Evolutionary conservation across 1,140 invertebrate species (phyloP).

Genomic region (Neodiprion virginianus): DNA sequence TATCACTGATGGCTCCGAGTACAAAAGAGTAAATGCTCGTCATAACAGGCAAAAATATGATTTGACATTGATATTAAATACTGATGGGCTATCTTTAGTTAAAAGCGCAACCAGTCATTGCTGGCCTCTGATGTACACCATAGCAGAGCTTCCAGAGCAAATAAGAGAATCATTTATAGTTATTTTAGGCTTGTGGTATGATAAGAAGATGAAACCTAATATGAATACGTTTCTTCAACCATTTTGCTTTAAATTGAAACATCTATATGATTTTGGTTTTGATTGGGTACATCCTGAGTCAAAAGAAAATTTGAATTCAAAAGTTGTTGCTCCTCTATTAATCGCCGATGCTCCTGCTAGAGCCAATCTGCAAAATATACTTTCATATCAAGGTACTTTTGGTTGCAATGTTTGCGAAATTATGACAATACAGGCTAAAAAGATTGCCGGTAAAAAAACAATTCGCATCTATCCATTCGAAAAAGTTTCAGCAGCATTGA

Average conservation of each 20-base stretch:
- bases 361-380: constrained; percentile 38
- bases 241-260: constrained; percentile 28
- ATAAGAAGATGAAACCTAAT: background rate
- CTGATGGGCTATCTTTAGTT: constrained; percentile 27
- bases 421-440: constrained; percentile 14
- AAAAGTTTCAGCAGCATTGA: constrained; percentile 15
- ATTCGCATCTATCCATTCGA: constrained; percentile 27
- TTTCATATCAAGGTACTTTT: constrained; percentile 25
- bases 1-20: constrained; percentile 31
- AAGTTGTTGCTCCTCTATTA: constrained; percentile 33
- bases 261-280: constrained; percentile 28
- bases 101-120: constrained; percentile 28
- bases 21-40: constrained; percentile 27
- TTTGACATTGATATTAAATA: constrained; percentile 30
- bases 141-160: constrained; percentile 24
- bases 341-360: constrained; percentile 36
- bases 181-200: background rate
- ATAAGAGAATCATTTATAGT: background rate
- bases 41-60: constrained; percentile 20
- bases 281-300: constrained; percentile 30
- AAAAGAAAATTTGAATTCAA: constrained; percentile 17
- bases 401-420: constrained; percentile 37
- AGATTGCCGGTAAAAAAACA: constrained; percentile 22
- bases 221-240: constrained; percentile 34
- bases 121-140: constrained; percentile 27